These are phyloP conservation scores for Clarias gariepinus DNA, from an alignment of 2,113 vertebrate species.

Conservation along the genomic window DNA sequence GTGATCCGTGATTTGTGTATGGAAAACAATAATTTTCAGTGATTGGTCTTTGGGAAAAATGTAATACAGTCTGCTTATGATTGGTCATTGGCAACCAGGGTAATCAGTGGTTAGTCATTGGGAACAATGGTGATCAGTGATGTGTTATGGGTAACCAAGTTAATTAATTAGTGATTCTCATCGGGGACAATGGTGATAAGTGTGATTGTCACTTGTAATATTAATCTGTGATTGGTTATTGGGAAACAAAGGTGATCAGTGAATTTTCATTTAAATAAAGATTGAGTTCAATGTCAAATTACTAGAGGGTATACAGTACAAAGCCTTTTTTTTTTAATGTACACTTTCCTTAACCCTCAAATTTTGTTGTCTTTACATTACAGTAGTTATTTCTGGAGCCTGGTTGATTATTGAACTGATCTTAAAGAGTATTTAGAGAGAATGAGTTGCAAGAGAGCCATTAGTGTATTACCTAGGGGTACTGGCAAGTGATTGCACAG, in stretches of 20 bases:
- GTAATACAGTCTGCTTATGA: too few species aligned
- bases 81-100: too few species aligned
- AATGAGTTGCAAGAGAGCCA: background rate
- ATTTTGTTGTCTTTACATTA: background rate
- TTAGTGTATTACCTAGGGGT: background rate
- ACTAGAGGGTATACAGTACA: background rate
- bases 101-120: too few species aligned
- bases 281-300: background rate
- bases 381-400: background rate
- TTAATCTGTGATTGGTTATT: background rate
- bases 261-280: background rate
- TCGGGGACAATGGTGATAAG: background rate
- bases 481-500: background rate
- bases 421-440: background rate
- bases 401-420: background rate
- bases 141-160: too few species aligned
- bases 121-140: too few species aligned
- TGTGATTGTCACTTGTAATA: background rate
- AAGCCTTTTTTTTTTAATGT: background rate
- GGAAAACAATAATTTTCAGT: too few species aligned
- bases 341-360: background rate
- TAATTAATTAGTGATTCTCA: background rate
- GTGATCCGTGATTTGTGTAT: too few species aligned
- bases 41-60: too few species aligned
- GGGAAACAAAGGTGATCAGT: background rate